A percentile compares a stretch with the other conserved stretches of the same genome.
Conservation (phyloP, 2,113 vertebrate species). For the Suricata suricatta region DNA sequence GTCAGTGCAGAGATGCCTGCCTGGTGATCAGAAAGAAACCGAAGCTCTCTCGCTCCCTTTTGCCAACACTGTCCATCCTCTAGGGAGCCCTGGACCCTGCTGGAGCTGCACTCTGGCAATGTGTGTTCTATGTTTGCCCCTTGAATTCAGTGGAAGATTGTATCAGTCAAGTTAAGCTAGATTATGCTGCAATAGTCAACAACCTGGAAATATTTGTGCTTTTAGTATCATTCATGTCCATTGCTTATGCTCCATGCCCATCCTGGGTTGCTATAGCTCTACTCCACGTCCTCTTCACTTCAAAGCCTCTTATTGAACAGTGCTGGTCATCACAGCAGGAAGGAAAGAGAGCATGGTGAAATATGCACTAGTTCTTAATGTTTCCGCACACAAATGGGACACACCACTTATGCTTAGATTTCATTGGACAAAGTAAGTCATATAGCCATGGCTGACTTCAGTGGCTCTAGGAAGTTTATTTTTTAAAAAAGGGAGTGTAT, state of each 20-base stretch:
- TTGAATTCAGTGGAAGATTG: not conserved
- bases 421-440: not conserved
- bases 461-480: conserved; percentile 36
- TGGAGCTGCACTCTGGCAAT: too few species aligned
- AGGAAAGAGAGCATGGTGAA: not conserved
- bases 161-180: not conserved
- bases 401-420: not conserved
- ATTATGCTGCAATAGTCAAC: not conserved
- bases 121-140: not conserved
- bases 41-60: too few species aligned
- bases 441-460: not conserved
- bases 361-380: not conserved
- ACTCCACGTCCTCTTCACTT: not conserved
- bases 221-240: not conserved
- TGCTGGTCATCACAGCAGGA: not conserved
- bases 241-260: not conserved
- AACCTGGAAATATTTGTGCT: not conserved
- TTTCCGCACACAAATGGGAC: not conserved
- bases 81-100: too few species aligned
- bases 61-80: too few species aligned
- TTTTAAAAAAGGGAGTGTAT: not conserved
- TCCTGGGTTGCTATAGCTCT: not conserved
- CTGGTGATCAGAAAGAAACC: too few species aligned
- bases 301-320: conserved; percentile 5
- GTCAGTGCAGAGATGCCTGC: too few species aligned